phyloP scores from a whole-genome alignment of 1,140 invertebrate genomes.

The Heliconius melpomene region DNA sequence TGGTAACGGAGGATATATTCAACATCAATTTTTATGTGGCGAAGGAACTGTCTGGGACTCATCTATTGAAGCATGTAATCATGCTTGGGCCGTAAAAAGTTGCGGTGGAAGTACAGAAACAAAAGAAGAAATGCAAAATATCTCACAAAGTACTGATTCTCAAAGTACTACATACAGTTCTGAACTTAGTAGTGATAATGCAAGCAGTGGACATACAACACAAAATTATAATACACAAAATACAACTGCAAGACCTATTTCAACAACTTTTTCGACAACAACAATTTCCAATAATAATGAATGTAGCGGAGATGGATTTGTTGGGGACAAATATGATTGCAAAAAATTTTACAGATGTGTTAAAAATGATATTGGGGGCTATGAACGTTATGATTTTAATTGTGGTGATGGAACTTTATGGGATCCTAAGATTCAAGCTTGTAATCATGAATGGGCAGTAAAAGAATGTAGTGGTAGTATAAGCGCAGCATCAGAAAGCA shows the following conservation, averaged over 20 bases:
- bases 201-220: constrained; percentile 32
- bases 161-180: background rate
- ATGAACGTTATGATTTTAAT: constrained; percentile 83
- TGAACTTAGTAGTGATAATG: constrained; percentile 16
- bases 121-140: constrained; percentile 30
- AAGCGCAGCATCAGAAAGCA: background rate
- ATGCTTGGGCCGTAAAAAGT: constrained; percentile 53
- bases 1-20: constrained; percentile 80
- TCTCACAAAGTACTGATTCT: constrained; percentile 15
- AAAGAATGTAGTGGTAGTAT: constrained; percentile 58
- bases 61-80: constrained; percentile 60
- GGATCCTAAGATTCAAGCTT: constrained; percentile 82
- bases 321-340: constrained; percentile 83
- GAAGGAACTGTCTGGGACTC: constrained; percentile 75
- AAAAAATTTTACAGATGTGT: constrained; percentile 87
- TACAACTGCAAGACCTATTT: constrained; percentile 32
- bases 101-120: constrained; percentile 42
- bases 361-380: constrained; percentile 82
- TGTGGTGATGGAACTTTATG: constrained; percentile 86
- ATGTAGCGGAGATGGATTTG: constrained; percentile 81
- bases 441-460: constrained; percentile 84
- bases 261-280: constrained; percentile 34
- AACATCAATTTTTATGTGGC: constrained; percentile 84
- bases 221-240: constrained; percentile 33
- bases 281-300: constrained; percentile 43